Evolutionary conservation across 2,113 vertebrate genomes (phyloP).

Genomic region (Leptobrachium leishanense): DNA sequence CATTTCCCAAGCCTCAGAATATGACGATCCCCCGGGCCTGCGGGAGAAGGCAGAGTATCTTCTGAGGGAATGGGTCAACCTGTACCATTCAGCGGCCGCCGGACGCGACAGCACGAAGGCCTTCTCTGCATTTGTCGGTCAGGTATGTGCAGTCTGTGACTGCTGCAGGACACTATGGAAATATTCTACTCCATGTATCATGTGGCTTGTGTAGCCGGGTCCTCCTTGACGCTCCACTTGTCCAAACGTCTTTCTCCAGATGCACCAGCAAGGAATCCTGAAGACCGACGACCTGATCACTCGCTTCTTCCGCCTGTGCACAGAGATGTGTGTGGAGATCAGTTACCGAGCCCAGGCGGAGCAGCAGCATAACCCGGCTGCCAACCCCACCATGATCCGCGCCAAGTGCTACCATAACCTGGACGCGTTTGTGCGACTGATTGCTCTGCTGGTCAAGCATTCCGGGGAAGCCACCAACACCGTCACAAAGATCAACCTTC

Average conservation of each 20-base stretch:
- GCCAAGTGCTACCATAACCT: constrained; percentile 98
- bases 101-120: constrained; percentile 98
- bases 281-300: constrained; percentile 98
- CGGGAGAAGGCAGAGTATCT: constrained; percentile 97
- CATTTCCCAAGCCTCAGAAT: constrained; percentile 97
- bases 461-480: constrained; percentile 98
- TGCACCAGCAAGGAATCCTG: constrained; percentile 98
- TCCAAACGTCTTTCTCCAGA: constrained; percentile 63
- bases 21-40: constrained; percentile 94
- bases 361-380: constrained; percentile 96
- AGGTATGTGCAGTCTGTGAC: constrained; percentile 69
- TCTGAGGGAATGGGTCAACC: constrained; percentile 96
- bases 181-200: not conserved
- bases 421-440: constrained; percentile 95
- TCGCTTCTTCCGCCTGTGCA: constrained; percentile 95
- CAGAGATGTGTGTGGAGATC: constrained; percentile 98
- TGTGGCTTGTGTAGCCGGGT: too few species aligned
- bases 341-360: constrained; percentile 96
- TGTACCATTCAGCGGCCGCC: constrained; percentile 97
- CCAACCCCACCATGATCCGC: constrained; percentile 94
- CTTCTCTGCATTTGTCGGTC: constrained; percentile 98
- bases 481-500: constrained; percentile 96
- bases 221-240: too few species aligned
- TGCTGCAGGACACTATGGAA: too few species aligned
- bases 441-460: constrained; percentile 95